phyloP scores from a whole-genome alignment of 2,888 invertebrate genomes.

The Pristionchus fissidentatus region DNA sequence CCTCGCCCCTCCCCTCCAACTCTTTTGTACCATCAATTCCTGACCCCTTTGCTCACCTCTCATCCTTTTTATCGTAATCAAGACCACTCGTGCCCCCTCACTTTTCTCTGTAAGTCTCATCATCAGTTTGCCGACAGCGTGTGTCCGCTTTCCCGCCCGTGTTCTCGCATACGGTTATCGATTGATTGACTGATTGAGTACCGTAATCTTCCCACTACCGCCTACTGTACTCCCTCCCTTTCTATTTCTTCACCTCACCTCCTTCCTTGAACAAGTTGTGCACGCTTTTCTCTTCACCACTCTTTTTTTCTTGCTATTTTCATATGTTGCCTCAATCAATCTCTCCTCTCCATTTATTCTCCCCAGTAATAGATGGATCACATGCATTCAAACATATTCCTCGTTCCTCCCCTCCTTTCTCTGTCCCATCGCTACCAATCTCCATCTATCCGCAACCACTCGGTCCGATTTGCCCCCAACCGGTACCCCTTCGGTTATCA shows the following conservation, averaged over 20 bases:
- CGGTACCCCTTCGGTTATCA: too few relatives aligned
- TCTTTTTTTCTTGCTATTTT: too few relatives aligned
- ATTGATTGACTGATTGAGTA: constrained; percentile 24
- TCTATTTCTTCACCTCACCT: not conserved
- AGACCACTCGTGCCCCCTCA: not conserved
- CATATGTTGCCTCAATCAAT: too few relatives aligned
- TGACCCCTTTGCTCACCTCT: not conserved
- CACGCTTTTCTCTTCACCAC: not conserved
- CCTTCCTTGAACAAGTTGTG: too few relatives aligned
- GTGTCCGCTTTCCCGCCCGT: not conserved
- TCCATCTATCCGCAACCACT: too few relatives aligned
- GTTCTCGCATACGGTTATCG: not conserved
- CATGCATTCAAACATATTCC: too few relatives aligned
- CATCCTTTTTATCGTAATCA: not conserved
- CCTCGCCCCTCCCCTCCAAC: not conserved
- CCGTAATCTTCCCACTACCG: not conserved
- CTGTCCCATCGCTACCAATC: too few relatives aligned
- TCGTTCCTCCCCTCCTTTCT: too few relatives aligned
- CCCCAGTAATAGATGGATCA: too few relatives aligned
- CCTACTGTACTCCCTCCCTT: not conserved
- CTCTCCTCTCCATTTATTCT: not conserved
- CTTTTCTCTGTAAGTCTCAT: not conserved
- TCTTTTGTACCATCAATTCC: not conserved
- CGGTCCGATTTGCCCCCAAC: too few relatives aligned
- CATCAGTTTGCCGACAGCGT: too few relatives aligned